Evolutionary conservation across 1,140 invertebrate species (phyloP), one percentile per base, ranked within the genome.

Genomic region (Epicauta chinensis): DNA sequence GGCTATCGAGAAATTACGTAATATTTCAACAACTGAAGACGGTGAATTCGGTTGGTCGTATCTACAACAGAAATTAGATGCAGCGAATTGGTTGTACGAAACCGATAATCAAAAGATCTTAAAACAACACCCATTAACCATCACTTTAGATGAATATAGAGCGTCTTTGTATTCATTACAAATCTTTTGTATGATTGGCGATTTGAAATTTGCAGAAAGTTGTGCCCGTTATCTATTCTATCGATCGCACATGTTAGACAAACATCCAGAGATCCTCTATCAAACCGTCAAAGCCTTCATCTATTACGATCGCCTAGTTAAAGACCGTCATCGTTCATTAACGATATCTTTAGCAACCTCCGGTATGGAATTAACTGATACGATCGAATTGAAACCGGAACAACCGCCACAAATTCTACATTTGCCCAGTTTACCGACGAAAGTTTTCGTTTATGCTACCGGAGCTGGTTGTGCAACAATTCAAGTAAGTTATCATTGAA

Each of bases 301-400:
- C 0, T 68, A 73, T 17, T 82, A 79, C 58, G 75, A 76, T 32
- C 64, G 71, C 0, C 62, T 81, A 14, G 77, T 77, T 2, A 72
- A 75, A 50, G 79, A 82, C 48, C 73, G 71, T 30, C 79, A 81
- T 58, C 68, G 79, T 15, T 74, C 77, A 1, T 64, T 82, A 6
- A 81, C 80, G 2, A 75, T 82, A 4, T 82, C 80, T 0, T 62
- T 82, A 15, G 80, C 80, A 3, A 82, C 80, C 16, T 80, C 80
- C 0, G 80, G 80, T 2, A 82, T 82, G 80, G 80, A 82, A 60
- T 61, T 82, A 9, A 81, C 80, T 0, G 80, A 82, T 51, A 82
- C 80, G 3, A 53, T 81, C 10, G 77, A 80, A 58, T 65, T 82
- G 1, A 71, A 75, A 51, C 73, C 77, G 0, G 68, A 72, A 15